A percentile compares a stretch with the other conserved stretches of the same genome.
Conservation (phyloP, 1,140 invertebrate species). For the Adoxophyes honmai region DNA sequence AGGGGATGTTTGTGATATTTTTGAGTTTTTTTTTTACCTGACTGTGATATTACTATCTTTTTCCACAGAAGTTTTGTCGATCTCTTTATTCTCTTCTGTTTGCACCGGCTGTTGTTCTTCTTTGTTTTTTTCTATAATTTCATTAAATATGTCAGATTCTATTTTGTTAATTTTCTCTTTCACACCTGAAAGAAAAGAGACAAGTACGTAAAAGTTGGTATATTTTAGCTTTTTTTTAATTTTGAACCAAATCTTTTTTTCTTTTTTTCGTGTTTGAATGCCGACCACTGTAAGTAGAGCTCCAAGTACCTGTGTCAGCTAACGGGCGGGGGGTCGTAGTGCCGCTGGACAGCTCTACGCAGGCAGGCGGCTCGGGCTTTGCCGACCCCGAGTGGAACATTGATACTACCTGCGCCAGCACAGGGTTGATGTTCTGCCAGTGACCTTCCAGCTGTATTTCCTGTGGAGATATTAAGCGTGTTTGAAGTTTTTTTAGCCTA, state of each 20-base stretch:
- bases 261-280: too few species aligned
- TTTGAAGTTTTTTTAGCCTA: too few species aligned
- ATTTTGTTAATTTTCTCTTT: conserved; percentile 46
- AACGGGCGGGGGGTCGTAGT: neutral
- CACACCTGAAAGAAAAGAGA: conserved; percentile 30
- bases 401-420: conserved; percentile 49
- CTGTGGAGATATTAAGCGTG: conserved; percentile 29
- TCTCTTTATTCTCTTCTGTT: too few species aligned
- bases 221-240: too few species aligned
- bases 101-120: conserved; percentile 20
- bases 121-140: conserved; percentile 51
- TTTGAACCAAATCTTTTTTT: too few species aligned
- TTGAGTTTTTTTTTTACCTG: conserved; percentile 41
- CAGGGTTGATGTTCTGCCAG: conserved; percentile 50
- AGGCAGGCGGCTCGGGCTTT: neutral
- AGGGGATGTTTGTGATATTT: neutral
- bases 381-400: conserved; percentile 42
- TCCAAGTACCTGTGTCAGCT: neutral
- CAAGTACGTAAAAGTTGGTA: neutral
- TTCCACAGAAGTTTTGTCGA: neutral
- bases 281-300: too few species aligned
- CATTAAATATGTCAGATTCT: conserved; percentile 55
- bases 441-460: conserved; percentile 58
- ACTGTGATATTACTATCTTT: conserved; percentile 32
- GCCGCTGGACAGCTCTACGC: neutral